Evolutionary conservation across 2,113 vertebrate species (phyloP).

Genomic region (Solea senegalensis): DNA sequence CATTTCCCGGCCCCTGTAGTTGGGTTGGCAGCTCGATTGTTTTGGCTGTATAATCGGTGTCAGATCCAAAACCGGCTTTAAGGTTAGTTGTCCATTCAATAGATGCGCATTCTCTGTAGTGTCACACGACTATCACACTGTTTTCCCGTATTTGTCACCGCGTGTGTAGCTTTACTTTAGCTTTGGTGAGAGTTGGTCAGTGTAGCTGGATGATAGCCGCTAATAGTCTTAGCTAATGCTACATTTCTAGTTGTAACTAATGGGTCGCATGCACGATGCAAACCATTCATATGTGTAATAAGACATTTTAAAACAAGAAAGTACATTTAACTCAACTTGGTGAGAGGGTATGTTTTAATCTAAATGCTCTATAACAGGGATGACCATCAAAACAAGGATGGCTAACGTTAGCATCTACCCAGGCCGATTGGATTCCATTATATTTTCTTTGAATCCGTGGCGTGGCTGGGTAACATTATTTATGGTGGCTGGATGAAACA

Average conservation of each 20-base stretch:
- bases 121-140: neutral
- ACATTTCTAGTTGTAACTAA: neutral
- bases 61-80: slow-evolving; percentile 44
- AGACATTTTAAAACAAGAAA: rapidly evolving
- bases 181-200: neutral
- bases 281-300: rapidly evolving
- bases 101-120: rapidly evolving
- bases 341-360: neutral
- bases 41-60: slow-evolving; percentile 55
- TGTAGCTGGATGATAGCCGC: slow-evolving; percentile 9
- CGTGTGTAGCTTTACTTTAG: neutral
- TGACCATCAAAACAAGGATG: slow-evolving; percentile 22
- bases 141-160: neutral
- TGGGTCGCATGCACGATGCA: neutral
- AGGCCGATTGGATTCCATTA: slow-evolving; percentile 8
- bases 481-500: neutral
- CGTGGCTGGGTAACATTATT: neutral
- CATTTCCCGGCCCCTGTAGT: slow-evolving; percentile 48
- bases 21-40: slow-evolving; percentile 40
- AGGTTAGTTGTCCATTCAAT: slow-evolving; percentile 54
- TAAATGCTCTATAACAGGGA: neutral
- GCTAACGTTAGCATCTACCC: slow-evolving; percentile 38
- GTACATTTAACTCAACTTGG: neutral
- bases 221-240: slow-evolving; percentile 24
- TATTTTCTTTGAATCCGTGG: neutral